Conservation (phyloP, 2,113 vertebrate genomes). For the Cyprichromis sp. region DNA sequence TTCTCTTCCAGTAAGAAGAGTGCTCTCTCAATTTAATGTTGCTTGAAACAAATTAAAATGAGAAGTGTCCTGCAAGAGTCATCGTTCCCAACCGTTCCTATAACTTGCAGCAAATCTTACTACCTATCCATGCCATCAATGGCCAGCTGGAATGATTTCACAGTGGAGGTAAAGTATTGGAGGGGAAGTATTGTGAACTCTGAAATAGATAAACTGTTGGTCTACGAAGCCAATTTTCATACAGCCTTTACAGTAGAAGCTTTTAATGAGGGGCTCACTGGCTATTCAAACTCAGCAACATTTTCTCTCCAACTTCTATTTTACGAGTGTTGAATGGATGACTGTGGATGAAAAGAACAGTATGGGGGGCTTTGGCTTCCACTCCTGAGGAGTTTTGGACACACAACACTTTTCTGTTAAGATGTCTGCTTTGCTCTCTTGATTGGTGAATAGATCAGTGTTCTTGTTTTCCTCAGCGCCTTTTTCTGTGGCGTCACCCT, state of each 20-base stretch:
- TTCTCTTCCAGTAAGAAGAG: neutral
- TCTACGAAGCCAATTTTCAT: neutral
- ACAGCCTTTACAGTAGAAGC: neutral
- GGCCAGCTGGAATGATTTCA: neutral
- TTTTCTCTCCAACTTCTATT: neutral
- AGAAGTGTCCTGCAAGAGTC: neutral
- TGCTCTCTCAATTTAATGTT: neutral
- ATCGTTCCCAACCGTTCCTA: neutral
- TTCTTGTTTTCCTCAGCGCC: neutral
- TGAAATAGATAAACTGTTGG: neutral
- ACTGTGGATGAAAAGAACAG: constrained; percentile 30
- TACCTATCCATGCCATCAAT: neutral
- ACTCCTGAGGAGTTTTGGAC: constrained; percentile 1
- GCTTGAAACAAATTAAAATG: neutral
- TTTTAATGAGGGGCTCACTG: neutral
- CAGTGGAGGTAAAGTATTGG: neutral
- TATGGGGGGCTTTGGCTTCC: constrained; percentile 6
- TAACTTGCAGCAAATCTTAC: neutral
- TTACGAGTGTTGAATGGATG: neutral
- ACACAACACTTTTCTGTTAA: constrained; percentile 8
- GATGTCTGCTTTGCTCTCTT: constrained; percentile 1
- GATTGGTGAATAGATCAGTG: constrained; percentile 12
- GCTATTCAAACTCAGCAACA: neutral
- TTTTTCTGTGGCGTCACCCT: neutral
- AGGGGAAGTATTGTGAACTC: neutral